These are phyloP conservation scores for Resseliella maxima DNA, from an alignment of 2,888 invertebrate genomes.

Conservation along the genomic window DNA sequence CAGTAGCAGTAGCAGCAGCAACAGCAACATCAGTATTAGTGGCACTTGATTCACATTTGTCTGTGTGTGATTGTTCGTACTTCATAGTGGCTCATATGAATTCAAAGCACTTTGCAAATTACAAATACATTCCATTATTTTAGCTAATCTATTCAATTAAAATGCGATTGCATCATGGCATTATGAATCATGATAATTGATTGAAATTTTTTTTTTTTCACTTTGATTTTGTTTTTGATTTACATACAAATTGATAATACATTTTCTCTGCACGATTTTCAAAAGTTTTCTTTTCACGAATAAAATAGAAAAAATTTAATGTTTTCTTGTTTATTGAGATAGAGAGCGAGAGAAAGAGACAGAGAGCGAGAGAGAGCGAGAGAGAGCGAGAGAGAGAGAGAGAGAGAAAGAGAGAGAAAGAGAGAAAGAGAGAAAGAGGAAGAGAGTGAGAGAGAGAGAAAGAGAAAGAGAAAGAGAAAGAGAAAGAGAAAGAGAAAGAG, in stretches of 20 bases:
- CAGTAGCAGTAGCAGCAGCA: too few species aligned
- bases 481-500: too few species aligned
- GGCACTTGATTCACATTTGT: neutral
- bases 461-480: too few species aligned
- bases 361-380: too few species aligned
- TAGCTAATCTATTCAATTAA: neutral
- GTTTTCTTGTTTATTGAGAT: neutral
- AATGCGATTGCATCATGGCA: neutral
- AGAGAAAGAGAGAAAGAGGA: too few species aligned
- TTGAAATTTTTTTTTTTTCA: too few species aligned
- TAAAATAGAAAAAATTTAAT: too few species aligned
- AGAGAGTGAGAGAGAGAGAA: too few species aligned
- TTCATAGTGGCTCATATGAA: neutral
- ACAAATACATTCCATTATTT: neutral
- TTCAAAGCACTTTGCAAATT: neutral
- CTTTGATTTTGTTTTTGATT: too few species aligned
- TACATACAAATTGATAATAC: neutral
- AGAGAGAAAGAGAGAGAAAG: too few species aligned
- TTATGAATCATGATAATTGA: neutral
- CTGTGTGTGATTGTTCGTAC: neutral
- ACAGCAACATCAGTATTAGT: too few species aligned
- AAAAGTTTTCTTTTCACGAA: neutral
- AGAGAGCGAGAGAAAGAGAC: neutral
- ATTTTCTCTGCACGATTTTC: neutral
- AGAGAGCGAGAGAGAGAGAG: too few species aligned